Evolutionary conservation across 2,888 invertebrate species (phyloP).

Genomic region (Argyra leucocephala): DNA sequence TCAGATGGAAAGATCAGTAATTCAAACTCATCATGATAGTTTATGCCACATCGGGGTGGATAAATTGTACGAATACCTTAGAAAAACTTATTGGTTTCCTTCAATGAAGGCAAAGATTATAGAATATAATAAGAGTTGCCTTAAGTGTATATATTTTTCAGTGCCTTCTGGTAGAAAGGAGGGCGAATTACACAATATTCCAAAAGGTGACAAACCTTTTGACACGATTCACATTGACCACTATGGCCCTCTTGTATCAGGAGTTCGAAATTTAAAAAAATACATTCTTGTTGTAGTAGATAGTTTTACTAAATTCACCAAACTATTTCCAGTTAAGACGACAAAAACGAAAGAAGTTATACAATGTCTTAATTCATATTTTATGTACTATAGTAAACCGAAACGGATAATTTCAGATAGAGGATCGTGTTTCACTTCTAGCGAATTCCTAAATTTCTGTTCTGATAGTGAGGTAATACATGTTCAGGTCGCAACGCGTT

Average conservation of each 20-base stretch:
- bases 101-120: background rate
- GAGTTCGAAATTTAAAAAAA: conserved; percentile 7
- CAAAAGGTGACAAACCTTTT: no score
- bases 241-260: conserved; percentile 10
- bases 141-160: conserved; percentile 1
- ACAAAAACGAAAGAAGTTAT: conserved; percentile 7
- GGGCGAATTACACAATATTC: conserved; percentile 15
- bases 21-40: conserved; percentile 12
- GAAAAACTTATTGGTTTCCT: conserved; percentile 10
- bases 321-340: conserved; percentile 8
- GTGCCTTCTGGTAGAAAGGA: background rate
- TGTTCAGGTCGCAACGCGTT: conserved; percentile 13
- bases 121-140: background rate
- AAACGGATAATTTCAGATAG: conserved; percentile 13
- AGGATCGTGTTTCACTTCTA: conserved; percentile 10
- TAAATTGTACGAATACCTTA: background rate
- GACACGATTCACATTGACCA: conserved; percentile 16
- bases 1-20: conserved; percentile 10
- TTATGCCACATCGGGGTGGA: background rate
- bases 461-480: conserved; percentile 7
- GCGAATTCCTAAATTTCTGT: conserved; percentile 14
- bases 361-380: conserved; percentile 12
- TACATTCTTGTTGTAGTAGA: conserved; percentile 9
- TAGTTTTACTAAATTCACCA: conserved; percentile 9
- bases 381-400: conserved; percentile 13